Evolutionary conservation across 2,113 vertebrate species (phyloP), one percentile per base, ranked within the genome.

Genomic region (Taxidea taxus): DNA sequence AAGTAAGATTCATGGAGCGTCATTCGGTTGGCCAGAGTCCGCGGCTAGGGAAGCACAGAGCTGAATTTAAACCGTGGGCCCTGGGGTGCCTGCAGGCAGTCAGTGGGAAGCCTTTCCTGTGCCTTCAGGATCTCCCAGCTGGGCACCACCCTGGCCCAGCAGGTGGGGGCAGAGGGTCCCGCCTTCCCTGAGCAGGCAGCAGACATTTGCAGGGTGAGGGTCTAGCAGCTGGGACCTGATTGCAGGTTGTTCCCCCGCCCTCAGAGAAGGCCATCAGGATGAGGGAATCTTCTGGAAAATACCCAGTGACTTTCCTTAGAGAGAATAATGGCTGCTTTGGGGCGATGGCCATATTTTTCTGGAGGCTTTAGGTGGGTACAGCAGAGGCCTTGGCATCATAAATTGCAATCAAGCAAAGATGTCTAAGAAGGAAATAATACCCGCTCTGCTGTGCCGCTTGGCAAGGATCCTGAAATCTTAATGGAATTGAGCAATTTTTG

Each of bases 391-490:
- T 39, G 6, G 64, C 91, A 87, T 86, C 77, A 12, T 96, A 96
- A 97, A 97, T 92, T 18, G n/a, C 90, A 90, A 97, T 97, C 75
- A 90, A 62, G 96, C 51, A 91, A 14, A 82, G 94, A 97, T 68
- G 7, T 21, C 66, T 27, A 54, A 27, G 96, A 78, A 95, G 94
- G 94, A 93, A 94, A 95, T 93, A 94, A 96, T 80, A 90, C 72
- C 37, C 21, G 42, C 34, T 78, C 58, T 2, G 34, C 47, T 0
- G 23, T 0, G n/a, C 90, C 91, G 90, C 72, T 49, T 97, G 96
- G 97, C 74, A 49, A 54, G 87, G 42, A 34, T 81, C 94, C 96
- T 95, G 92, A 94, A 95, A 98, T 98, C 98, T 97, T 96, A 97
- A 96, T 47, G 96, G 87, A 89, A 97, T 68, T 54, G 95, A 98